Evolutionary conservation across 2,797 vertebrate species (phyloP), one percentile per base, ranked within the genome.

Genomic region (Argyrosomus regius): DNA sequence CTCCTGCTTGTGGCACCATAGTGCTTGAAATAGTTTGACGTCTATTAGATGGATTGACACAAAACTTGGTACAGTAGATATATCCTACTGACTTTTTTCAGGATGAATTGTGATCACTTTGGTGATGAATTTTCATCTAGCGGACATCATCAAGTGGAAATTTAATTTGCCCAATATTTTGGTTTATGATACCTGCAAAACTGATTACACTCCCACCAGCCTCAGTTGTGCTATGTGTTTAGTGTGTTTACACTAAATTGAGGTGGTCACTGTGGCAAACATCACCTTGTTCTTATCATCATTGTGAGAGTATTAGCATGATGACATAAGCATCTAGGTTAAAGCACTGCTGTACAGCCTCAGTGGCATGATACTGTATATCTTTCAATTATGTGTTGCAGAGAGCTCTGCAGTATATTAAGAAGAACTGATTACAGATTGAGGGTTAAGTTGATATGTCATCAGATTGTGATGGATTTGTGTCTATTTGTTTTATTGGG

Each of bases 401-500:
- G 24, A 74, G 48, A 80, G 56, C 72, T 65, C 70, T 43, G 9
- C 50, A 53, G 54, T 52, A 54, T 46, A 46, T 56, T 11, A 59
- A 66, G 50, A 77, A 46, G 49, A 74, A 52, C 24, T 72, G 62
- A 83, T 82, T 77, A 64, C 31, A 71, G 62, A 82, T 64, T 61
- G 43, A 80, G 67, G 60, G 57, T 80, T 66, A 88, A 82, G 76
- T 68, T 59, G 59, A 79, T 76, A 72, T 77, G 77, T 90, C 88
- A 83, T 83, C 78, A 66, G 64, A 81, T 74, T 80, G 83, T 67
- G 76, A 78, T 69, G 86, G 76, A 77, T 69, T 82, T 85, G 80
- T 52, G 69, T 89, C 77, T 91, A 54, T 94, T 91, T 94, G 83
- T 88, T 90, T 92, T 90, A 86, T 82, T 72, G 87, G 69, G 60